A percentile compares a stretch with the other conserved stretches of the same genome.
Evolutionary conservation across 2,888 invertebrate genomes (phyloP).

Genomic region (Cheilosia soror): DNA sequence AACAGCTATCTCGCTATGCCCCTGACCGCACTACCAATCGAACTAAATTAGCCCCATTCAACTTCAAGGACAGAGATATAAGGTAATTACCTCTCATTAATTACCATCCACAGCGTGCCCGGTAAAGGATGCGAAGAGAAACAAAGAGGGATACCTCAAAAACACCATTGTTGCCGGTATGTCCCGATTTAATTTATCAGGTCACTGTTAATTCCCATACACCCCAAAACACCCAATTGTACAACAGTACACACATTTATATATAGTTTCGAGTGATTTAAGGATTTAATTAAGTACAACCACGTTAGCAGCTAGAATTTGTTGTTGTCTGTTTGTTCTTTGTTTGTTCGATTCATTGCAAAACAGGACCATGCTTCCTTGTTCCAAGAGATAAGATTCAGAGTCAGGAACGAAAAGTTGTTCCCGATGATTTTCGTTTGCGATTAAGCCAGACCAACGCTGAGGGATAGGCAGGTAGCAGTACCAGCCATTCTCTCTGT

Average conservation of each 20-base stretch:
- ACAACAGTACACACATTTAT: neutral
- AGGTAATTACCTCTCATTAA: slow-evolving; percentile 57
- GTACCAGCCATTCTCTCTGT: slow-evolving; percentile 49
- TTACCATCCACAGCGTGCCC: slow-evolving; percentile 27
- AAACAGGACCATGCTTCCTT: slow-evolving; percentile 22
- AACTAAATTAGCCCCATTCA: slow-evolving; percentile 20
- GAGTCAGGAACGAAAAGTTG: slow-evolving; percentile 31
- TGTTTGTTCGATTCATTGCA: slow-evolving; percentile 49
- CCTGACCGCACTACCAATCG: slow-evolving; percentile 12
- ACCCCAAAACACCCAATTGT: neutral
- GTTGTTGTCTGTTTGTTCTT: slow-evolving; percentile 48
- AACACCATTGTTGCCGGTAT: slow-evolving; percentile 32
- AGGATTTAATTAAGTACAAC: slow-evolving; percentile 74
- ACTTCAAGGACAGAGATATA: slow-evolving; percentile 6
- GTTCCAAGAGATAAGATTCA: slow-evolving; percentile 64
- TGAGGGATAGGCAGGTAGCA: slow-evolving; percentile 25
- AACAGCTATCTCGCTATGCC: neutral
- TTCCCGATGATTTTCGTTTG: slow-evolving; percentile 47
- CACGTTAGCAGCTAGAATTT: slow-evolving; percentile 48
- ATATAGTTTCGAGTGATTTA: slow-evolving; percentile 65
- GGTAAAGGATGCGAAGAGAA: slow-evolving; percentile 14
- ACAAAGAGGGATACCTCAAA: neutral
- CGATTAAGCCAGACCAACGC: slow-evolving; percentile 39
- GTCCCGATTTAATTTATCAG: slow-evolving; percentile 70
- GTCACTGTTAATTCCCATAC: slow-evolving; percentile 50